Percentiles rank a stretch among this genome's conserved stretches.
Conservation (phyloP, 2,888 invertebrate genomes). For the Agrotis ipsilon region DNA sequence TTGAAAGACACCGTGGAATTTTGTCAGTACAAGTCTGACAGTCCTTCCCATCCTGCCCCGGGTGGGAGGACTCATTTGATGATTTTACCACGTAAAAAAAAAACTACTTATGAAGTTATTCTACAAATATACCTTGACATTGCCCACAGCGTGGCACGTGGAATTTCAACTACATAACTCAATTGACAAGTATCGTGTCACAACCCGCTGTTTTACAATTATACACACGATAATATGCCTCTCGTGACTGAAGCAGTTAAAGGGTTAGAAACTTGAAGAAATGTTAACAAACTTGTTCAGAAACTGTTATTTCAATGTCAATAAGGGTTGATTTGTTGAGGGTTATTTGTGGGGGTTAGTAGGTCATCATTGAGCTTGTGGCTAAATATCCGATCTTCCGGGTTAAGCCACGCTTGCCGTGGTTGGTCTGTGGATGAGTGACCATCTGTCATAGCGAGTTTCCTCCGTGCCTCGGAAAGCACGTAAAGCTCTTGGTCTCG, state of each 20-base stretch:
- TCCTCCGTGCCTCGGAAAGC: too few species aligned
- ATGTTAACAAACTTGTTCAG: conserved; percentile 28
- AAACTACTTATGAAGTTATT: neutral
- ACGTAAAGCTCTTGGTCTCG: too few species aligned
- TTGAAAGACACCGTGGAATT: too few species aligned
- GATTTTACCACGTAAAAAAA: too few species aligned
- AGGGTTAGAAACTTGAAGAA: conserved; percentile 29
- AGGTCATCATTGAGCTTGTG: neutral
- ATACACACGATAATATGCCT: conserved; percentile 48
- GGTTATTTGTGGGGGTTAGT: neutral
- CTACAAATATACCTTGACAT: conserved; percentile 20
- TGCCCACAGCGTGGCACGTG: conserved; percentile 35
- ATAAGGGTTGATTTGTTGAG: conserved; percentile 23
- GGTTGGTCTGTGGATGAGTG: too few species aligned
- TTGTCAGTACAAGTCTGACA: too few species aligned
- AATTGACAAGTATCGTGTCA: conserved; percentile 56
- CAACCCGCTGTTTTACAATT: conserved; percentile 54
- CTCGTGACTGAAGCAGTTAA: conserved; percentile 52
- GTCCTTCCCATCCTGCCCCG: too few species aligned
- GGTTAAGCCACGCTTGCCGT: too few species aligned
- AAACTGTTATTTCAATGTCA: conserved; percentile 36
- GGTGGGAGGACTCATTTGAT: too few species aligned
- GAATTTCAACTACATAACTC: conserved; percentile 19
- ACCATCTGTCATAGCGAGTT: too few species aligned
- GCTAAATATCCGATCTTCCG: too few species aligned